Conservation (phyloP, 2,797 vertebrate species). For the Sebastes minor region DNA sequence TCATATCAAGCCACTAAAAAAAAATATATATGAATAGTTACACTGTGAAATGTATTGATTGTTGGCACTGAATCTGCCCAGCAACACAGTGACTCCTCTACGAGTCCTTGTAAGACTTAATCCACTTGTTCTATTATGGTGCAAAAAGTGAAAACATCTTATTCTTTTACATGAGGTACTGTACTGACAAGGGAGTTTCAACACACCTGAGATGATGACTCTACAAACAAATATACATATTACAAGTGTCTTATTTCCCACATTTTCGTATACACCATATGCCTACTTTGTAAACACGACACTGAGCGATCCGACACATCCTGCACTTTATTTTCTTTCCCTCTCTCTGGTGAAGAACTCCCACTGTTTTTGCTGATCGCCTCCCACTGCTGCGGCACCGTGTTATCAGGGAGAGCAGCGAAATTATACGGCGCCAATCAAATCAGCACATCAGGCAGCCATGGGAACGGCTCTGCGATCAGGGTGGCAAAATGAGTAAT, state of each 20-base stretch:
- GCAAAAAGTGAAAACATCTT: not conserved
- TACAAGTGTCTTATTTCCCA: not conserved
- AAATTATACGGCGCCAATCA: constrained; percentile 56
- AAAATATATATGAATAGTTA: not conserved
- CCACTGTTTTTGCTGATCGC: constrained; percentile 47
- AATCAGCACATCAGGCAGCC: constrained; percentile 34
- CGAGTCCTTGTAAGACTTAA: not conserved
- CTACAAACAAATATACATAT: not conserved
- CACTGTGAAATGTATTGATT: not conserved
- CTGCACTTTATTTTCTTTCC: constrained; percentile 20
- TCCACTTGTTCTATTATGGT: not conserved
- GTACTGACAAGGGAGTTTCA: no score
- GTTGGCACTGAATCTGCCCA: not conserved
- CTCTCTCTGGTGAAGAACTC: constrained; percentile 12
- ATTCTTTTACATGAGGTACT: not conserved
- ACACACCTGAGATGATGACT: not conserved
- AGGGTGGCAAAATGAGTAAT: constrained; percentile 18
- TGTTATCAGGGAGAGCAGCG: constrained; percentile 38
- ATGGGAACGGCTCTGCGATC: constrained; percentile 32
- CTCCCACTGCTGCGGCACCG: constrained; percentile 46
- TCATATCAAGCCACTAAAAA: not conserved
- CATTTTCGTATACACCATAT: not conserved
- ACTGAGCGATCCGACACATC: not conserved
- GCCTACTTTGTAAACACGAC: constrained; percentile 13
- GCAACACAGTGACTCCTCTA: not conserved